phyloP scores from a whole-genome alignment of 2,888 invertebrate genomes.

The Anthophora plumipes region DNA sequence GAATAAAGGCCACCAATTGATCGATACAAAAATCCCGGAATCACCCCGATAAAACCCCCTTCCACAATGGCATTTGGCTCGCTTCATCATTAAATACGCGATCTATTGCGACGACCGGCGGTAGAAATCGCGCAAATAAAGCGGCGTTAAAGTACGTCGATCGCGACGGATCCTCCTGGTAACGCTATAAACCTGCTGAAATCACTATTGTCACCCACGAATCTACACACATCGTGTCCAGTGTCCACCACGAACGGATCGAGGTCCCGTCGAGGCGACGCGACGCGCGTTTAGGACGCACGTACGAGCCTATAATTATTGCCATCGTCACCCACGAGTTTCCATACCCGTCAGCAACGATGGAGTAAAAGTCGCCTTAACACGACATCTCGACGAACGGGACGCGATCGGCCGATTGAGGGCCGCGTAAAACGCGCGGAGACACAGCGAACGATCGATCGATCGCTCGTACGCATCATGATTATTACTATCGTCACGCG shows the following conservation, averaged over 20 bases:
- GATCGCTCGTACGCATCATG: conserved; percentile 61
- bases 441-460: conserved; percentile 57
- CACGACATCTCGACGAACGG: not conserved
- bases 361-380: conserved; percentile 28
- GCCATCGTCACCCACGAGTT: conserved; percentile 75
- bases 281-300: not conserved
- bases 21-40: not conserved
- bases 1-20: too few relatives aligned
- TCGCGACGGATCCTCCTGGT: conserved; percentile 28
- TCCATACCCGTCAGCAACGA: conserved; percentile 64
- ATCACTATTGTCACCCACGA: conserved; percentile 70
- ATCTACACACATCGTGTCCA: conserved; percentile 37
- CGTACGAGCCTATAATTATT: conserved; percentile 61
- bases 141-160: conserved; percentile 25
- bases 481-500: conserved; percentile 68
- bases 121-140: conserved; percentile 41
- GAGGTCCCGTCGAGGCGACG: not conserved
- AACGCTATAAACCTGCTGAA: conserved; percentile 44
- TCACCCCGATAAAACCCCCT: conserved; percentile 5
- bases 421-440: conserved; percentile 7
- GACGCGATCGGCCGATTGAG: not conserved
- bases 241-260: not conserved
- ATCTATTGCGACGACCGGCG: conserved; percentile 29
- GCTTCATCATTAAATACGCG: conserved; percentile 35
- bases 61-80: not conserved